Evolutionary conservation across 2,888 invertebrate genomes (phyloP).

Genomic region (Steinernema scapterisci): DNA sequence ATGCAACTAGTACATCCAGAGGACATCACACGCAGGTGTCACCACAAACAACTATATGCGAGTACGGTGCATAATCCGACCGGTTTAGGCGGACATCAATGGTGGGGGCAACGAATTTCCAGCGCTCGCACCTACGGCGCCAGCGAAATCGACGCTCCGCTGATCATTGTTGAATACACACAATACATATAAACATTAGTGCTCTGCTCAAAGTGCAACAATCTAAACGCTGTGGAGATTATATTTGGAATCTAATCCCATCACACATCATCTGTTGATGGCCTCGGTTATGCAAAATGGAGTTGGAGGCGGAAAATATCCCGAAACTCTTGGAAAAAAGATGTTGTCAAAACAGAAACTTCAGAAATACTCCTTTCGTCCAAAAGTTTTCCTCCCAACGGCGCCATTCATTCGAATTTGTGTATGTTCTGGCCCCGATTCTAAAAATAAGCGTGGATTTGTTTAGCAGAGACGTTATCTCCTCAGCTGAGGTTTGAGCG

Average conservation of each 20-base stretch:
- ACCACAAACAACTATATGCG: constrained; percentile 14
- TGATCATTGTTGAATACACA: constrained; percentile 3
- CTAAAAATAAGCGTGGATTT: no score
- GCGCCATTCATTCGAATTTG: no score
- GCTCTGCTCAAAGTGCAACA: constrained; percentile 22
- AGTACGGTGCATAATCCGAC: constrained; percentile 9
- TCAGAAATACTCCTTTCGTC: no score
- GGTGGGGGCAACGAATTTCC: background rate
- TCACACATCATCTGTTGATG: constrained; percentile 1
- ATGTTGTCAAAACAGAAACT: no score
- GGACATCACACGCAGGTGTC: constrained; percentile 3
- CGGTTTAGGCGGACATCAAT: constrained; percentile 21
- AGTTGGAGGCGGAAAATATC: background rate
- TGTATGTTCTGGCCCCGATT: no score
- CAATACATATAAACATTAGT: constrained; percentile 24
- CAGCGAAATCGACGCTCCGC: background rate
- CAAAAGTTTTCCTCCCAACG: no score
- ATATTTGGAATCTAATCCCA: constrained; percentile 22
- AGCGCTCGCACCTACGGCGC: background rate
- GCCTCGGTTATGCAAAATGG: background rate
- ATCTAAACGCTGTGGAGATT: constrained; percentile 15
- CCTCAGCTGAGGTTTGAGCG: background rate
- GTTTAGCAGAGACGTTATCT: no score
- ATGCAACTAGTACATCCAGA: constrained; percentile 17
- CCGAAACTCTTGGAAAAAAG: no score